Conservation (phyloP, 2,797 vertebrate species). For the Etheostoma nigrum region DNA sequence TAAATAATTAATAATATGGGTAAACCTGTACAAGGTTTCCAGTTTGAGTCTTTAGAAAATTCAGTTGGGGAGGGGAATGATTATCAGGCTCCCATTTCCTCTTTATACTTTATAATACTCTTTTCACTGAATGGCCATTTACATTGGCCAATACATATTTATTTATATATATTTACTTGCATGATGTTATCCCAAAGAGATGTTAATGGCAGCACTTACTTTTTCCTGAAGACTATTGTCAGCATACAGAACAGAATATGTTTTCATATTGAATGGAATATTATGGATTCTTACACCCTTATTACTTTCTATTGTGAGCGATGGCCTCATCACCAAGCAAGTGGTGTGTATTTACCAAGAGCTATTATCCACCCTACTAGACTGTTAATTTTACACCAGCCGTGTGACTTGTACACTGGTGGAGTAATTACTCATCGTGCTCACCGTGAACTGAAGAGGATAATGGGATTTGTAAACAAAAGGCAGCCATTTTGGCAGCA, state of each 20-base stretch:
- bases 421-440: slow-evolving; percentile 79
- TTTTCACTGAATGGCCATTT: neutral
- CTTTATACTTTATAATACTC: neutral
- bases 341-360: slow-evolving; percentile 62
- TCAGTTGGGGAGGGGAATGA: neutral
- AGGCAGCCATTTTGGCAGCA: slow-evolving; percentile 77
- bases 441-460: slow-evolving; percentile 74
- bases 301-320: slow-evolving; percentile 48
- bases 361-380: slow-evolving; percentile 68
- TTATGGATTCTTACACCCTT: slow-evolving; percentile 32
- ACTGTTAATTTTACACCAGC: slow-evolving; percentile 71
- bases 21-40: neutral
- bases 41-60: slow-evolving; percentile 1
- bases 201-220: neutral
- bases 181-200: slow-evolving; percentile 8
- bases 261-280: slow-evolving; percentile 25
- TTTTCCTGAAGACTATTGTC: neutral
- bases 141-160: neutral
- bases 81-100: neutral
- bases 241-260: neutral
- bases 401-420: slow-evolving; percentile 64
- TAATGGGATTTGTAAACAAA: slow-evolving; percentile 83
- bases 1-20: slow-evolving; percentile 21
- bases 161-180: neutral
- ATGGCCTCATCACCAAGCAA: slow-evolving; percentile 52